Evolutionary conservation across 2,797 vertebrate species (phyloP).

Genomic region (Triplophysa yarkandensis): DNA sequence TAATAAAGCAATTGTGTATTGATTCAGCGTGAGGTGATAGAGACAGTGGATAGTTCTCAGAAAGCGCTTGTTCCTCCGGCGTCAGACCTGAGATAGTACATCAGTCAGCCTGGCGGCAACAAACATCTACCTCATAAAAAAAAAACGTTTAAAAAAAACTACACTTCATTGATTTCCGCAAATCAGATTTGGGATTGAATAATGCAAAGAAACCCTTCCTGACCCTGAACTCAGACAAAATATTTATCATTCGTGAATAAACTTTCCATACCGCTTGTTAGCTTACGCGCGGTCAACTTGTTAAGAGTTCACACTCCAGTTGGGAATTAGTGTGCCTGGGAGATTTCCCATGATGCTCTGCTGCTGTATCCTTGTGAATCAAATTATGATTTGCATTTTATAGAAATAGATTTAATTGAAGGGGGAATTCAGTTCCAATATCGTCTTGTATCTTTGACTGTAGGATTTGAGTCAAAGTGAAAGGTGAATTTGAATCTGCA

Average conservation of each 20-base stretch:
- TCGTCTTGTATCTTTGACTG: neutral
- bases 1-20: conserved; percentile 1
- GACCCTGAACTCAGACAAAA: conserved; percentile 52
- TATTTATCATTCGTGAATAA: conserved; percentile 54
- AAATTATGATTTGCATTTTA: conserved; percentile 18
- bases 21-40: neutral
- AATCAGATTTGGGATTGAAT: conserved; percentile 55
- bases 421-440: conserved; percentile 2
- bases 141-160: conserved; percentile 54
- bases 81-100: conserved; percentile 10
- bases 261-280: conserved; percentile 54
- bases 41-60: neutral
- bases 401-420: conserved; percentile 11
- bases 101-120: neutral
- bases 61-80: neutral
- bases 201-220: conserved; percentile 51
- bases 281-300: conserved; percentile 35
- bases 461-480: conserved; percentile 12
- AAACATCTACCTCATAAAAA: conserved; percentile 32
- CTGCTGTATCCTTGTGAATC: neutral
- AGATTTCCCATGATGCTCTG: conserved; percentile 9
- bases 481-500: conserved; percentile 40
- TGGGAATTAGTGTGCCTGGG: conserved; percentile 34
- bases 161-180: conserved; percentile 54
- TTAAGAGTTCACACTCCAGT: conserved; percentile 6